A percentile compares a stretch with the other conserved stretches of the same genome.
phyloP scores from a whole-genome alignment of 2,113 vertebrate genomes.

The Neogale vison region DNA sequence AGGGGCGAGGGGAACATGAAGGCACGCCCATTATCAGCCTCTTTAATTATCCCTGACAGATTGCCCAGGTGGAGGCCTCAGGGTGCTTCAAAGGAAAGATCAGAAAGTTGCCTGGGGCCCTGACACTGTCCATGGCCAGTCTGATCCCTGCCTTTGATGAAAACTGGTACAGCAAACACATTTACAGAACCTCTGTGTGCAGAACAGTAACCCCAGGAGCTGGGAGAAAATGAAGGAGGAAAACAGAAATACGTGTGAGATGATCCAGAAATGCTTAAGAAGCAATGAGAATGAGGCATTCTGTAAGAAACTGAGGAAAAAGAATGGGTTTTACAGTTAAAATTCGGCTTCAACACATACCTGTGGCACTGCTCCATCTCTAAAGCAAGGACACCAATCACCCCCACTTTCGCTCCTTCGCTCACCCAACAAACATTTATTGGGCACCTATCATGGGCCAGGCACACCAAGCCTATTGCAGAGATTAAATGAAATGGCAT shows the following conservation, averaged over 20 bases:
- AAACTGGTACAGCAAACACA: not conserved
- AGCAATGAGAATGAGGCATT: not conserved
- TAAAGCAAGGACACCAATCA: not conserved
- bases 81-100: slow-evolving; percentile 1
- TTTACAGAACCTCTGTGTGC: not conserved
- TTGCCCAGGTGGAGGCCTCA: not conserved
- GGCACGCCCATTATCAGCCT: no score
- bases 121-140: not conserved
- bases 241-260: not conserved
- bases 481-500: not conserved
- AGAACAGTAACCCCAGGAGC: not conserved
- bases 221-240: not conserved
- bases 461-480: not conserved
- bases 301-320: not conserved
- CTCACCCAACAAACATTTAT: not conserved
- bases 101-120: not conserved
- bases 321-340: not conserved
- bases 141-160: slow-evolving; percentile 17
- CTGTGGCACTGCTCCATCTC: not conserved
- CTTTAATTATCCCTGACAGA: not conserved
- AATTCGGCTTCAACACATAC: not conserved
- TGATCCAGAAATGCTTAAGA: not conserved
- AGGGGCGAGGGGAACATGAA: not conserved
- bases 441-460: no score
- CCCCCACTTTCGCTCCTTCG: not conserved